Base-by-base conservation (phyloP, 1,140 invertebrate genomes). In the Ooceraea biroi region DNA sequence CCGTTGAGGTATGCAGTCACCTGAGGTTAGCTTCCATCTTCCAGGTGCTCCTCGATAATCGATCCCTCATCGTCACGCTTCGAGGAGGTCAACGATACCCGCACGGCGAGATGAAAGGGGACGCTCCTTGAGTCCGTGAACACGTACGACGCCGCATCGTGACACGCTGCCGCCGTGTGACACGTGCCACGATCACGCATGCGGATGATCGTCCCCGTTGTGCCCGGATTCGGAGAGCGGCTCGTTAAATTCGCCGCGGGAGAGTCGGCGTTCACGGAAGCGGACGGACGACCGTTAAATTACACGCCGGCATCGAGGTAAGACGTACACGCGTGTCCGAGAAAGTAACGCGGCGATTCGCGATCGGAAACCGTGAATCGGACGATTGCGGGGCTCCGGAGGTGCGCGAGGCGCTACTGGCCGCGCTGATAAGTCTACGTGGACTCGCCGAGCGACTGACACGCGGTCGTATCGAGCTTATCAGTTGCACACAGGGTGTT, bases 391-490 rank as follows among this genome's bases (percentile, higher is more conserved):
- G 63, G 57, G 41, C 25, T 83, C 17, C 25, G 7, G n/a, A 4
- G n/a, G 3, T 3, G 19, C 7, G 22, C 30, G 83, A 55, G 52
- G 41, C 86, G 86, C 17, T 57, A 77, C 86, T 88, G 87, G 71
- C 66, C 48, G 60, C 68, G 27, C 61, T 52, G 69, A 78, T 58
- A 46, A 58, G 66, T 88, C 27, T 83, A 88, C 87, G 86, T 88
- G 87, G 87, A 80, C 85, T 85, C 76, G 57, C 57, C 55, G 66
- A 85, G 17, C 61, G 36, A 36, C 2, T 68, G 72, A 88, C 86
- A 88, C 87, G 86, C 86, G 83, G 76, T 82, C 58, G 19, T 58
- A 30, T 27, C 10, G 4, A 25, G 50, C 48, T 80, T 30, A 17
- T 55, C 52, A 46, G 22, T 78, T 80, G n/a, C n/a, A 58, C 44